Conservation (phyloP, 2,113 vertebrate species). For the Hippocampus comes region DNA sequence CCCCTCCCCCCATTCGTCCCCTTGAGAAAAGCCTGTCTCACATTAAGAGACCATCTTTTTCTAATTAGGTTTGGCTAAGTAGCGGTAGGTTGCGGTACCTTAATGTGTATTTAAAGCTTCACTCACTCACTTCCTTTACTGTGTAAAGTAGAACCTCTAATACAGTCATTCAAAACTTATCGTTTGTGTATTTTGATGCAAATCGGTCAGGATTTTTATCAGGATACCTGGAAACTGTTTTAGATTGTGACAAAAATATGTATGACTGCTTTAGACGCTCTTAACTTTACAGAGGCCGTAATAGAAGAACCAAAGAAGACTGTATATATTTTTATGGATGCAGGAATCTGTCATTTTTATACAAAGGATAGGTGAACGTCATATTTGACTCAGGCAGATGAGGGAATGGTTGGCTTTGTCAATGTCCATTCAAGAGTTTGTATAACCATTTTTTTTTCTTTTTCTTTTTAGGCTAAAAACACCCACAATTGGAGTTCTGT, state of each 20-base stretch:
- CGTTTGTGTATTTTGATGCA: too few relatives aligned
- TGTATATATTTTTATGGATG: neutral
- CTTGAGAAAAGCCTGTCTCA: slow-evolving; percentile 27
- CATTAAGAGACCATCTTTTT: slow-evolving; percentile 44
- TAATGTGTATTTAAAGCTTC: slow-evolving; percentile 54
- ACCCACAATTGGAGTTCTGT: too few relatives aligned
- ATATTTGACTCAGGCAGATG: too few relatives aligned
- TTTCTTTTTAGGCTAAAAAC: too few relatives aligned
- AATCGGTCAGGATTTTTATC: too few relatives aligned
- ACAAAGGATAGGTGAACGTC: neutral
- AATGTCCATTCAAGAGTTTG: too few relatives aligned
- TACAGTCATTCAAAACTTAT: neutral
- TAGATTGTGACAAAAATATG: too few relatives aligned
- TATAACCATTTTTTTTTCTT: too few relatives aligned
- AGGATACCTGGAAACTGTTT: too few relatives aligned
- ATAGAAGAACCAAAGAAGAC: neutral
- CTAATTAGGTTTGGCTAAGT: slow-evolving; percentile 48
- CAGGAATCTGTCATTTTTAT: neutral
- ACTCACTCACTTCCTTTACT: slow-evolving; percentile 49
- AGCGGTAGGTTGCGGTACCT: slow-evolving; percentile 29
- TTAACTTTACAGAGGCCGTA: too few relatives aligned
- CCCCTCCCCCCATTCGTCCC: slow-evolving; percentile 11
- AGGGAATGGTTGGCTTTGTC: too few relatives aligned
- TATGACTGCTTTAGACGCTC: too few relatives aligned
- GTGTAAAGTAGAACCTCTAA: neutral